These are phyloP conservation scores for Blastobasis adustella DNA, from an alignment of 2,888 invertebrate genomes.

Conservation along the genomic window DNA sequence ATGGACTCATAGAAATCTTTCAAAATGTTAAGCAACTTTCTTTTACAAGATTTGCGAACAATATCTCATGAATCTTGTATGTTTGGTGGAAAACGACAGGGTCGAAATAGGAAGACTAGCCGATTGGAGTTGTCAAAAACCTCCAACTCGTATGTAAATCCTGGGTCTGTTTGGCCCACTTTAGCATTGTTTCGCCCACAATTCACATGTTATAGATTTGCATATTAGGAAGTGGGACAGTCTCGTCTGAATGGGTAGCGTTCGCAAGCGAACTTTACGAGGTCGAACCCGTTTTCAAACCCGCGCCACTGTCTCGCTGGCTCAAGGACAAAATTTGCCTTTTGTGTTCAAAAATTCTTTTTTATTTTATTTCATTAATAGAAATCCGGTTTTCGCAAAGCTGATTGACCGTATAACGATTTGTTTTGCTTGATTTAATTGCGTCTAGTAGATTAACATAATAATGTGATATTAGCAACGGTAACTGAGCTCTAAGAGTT, in stretches of 20 bases:
- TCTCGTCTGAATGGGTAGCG: conserved; percentile 39
- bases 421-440: conserved; percentile 2
- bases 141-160: conserved; percentile 33
- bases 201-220: conserved; percentile 55
- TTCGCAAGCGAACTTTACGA: conserved; percentile 31
- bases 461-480: background rate
- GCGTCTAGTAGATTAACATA: background rate
- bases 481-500: background rate
- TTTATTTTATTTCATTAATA: conserved; percentile 5
- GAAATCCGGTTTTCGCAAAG: conserved; percentile 2
- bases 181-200: conserved; percentile 55
- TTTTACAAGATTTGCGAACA: conserved; percentile 16
- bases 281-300: conserved; percentile 24
- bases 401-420: conserved; percentile 8
- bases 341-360: conserved; percentile 5
- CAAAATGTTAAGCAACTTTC: conserved; percentile 29
- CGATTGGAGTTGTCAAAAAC: conserved; percentile 33
- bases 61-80: conserved; percentile 27
- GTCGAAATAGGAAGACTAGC: conserved; percentile 19
- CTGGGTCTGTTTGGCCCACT: conserved; percentile 44
- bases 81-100: conserved; percentile 1
- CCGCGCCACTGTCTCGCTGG: conserved; percentile 10
- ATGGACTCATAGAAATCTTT: too few relatives aligned
- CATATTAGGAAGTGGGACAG: conserved; percentile 66
- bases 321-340: conserved; percentile 1